Evolutionary conservation across 2,888 invertebrate genomes (phyloP), one percentile per base, ranked within the genome.

Genomic region (Polyploca ridens): DNA sequence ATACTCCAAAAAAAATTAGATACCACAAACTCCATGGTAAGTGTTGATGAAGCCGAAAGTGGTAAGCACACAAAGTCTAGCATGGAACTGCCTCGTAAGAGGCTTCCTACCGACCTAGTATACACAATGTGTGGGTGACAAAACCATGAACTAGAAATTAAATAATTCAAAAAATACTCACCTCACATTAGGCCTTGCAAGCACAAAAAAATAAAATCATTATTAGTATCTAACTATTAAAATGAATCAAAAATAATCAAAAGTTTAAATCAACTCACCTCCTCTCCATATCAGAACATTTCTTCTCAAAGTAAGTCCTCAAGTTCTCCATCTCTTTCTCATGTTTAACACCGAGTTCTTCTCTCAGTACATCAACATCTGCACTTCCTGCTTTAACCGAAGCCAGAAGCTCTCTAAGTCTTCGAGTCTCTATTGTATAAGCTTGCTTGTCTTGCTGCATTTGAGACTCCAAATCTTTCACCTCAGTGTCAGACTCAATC

Each of bases 251-350:
- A 67, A 13, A 58, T 58, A 59, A 65, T 33, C 27, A 58, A 62
- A 59, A 58, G 0, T 41, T 58, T 27, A 62, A 13, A 58, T 38
- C 46, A 35, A 84, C 93, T 88, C 86, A 97, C 95, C 97, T 96
- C 79, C 97, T 96, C 82, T 97, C 97, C 87, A 97, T 95, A 77
- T 97, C 97, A 0, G 96, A 95, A 82, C 97, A 97, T 82, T 97
- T 97, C 79, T 96, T 95, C 80, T 97, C 97, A 81, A 97, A 97
- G 79, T 97, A 97, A 11, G 95, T 96, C 60, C 97, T 93, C 64
- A 97, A 85, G 80, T 97, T 96, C 84, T 97, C 97, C 96, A 97
- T 96, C 84, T 97, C 97, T 70, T 95, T 95, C 46, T 96, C 94
- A 87, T 97, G 97, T 77, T 96, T 96, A 5, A 88, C 81, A 64